Evolutionary conservation across 1,140 invertebrate species (phyloP).

Genomic region (Drosophila bifasciata): DNA sequence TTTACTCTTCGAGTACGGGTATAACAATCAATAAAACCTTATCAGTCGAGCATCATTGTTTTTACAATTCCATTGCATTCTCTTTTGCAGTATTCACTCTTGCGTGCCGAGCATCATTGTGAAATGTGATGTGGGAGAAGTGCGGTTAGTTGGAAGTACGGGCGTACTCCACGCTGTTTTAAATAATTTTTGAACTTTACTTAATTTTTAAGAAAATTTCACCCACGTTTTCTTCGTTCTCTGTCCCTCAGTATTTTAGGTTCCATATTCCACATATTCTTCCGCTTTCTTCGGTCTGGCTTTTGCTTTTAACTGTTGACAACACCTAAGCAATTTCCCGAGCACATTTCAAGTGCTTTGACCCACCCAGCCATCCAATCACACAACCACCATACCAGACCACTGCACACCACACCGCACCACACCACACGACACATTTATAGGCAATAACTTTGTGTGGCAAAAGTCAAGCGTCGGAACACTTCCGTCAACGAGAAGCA

Average conservation of each 20-base stretch:
- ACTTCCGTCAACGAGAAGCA: slow-evolving; percentile 17
- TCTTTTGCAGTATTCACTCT: too few species aligned
- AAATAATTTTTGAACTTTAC: too few species aligned
- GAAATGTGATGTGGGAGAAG: too few species aligned
- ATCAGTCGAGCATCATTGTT: too few species aligned
- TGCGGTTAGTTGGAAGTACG: too few species aligned
- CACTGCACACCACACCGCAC: background rate
- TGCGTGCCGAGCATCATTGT: too few species aligned
- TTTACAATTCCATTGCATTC: too few species aligned
- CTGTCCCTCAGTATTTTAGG: background rate
- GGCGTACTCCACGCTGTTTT: too few species aligned
- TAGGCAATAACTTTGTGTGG: background rate
- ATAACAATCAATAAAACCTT: too few species aligned
- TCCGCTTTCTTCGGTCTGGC: slow-evolving; percentile 12
- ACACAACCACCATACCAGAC: background rate
- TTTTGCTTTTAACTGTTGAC: slow-evolving; percentile 21
- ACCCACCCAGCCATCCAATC: slow-evolving; percentile 14
- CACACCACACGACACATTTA: too few species aligned
- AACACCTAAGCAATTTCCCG: background rate
- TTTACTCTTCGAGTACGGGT: too few species aligned
- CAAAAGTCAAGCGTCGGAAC: slow-evolving; percentile 36
- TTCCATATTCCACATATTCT: background rate
- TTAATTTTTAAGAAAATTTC: too few species aligned
- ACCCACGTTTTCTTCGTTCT: background rate
- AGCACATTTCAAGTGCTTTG: slow-evolving; percentile 22